Conservation (phyloP, 2,888 invertebrate genomes). For the Nephrotoma guestfalica region DNA sequence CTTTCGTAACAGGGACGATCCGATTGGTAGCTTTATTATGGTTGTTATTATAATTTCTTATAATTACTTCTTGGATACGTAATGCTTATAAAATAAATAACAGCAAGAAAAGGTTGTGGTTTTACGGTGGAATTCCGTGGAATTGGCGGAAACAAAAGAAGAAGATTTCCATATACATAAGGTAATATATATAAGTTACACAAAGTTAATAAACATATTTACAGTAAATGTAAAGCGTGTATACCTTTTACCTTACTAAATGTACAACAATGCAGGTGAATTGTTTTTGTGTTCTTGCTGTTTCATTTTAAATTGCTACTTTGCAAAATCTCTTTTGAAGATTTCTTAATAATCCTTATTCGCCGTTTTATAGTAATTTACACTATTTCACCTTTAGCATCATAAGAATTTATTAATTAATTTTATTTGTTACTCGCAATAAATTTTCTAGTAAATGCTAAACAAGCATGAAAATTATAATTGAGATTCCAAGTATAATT, state of each 20-base stretch:
- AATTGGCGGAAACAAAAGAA: background rate
- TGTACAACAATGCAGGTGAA: background rate
- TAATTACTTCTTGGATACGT: background rate
- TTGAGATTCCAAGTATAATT: background rate
- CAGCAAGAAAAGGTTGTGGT: background rate
- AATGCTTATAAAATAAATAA: background rate
- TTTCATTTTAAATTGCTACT: background rate
- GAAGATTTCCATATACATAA: background rate
- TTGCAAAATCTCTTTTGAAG: background rate
- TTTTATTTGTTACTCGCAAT: background rate
- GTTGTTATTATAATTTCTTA: background rate
- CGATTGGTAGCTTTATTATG: background rate
- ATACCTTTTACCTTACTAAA: background rate
- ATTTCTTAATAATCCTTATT: background rate
- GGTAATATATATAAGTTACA: background rate
- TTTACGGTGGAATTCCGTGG: background rate
- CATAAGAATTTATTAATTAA: background rate
- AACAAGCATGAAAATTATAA: background rate
- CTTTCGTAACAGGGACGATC: background rate
- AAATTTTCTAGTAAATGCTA: background rate
- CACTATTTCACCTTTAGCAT: background rate
- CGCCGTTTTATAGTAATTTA: background rate
- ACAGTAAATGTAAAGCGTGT: background rate
- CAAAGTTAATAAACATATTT: background rate
- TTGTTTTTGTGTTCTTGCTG: background rate